Conservation (phyloP, 2,797 vertebrate species). For the Chaetodon trifasciatus region DNA sequence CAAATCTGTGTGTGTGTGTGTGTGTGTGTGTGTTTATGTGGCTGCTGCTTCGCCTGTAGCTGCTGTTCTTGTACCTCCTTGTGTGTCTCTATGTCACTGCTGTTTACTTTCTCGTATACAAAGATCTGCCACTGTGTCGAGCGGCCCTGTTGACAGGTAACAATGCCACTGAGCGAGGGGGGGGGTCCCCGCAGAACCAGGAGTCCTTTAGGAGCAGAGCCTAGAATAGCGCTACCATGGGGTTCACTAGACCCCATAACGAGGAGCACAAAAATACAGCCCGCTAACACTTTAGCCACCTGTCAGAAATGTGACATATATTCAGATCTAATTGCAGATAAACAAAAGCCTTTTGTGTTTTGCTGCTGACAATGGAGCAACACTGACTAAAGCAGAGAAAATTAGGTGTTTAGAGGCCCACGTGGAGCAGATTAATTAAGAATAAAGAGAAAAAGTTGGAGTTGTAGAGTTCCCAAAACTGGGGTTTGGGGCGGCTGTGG, state of each 20-base stretch:
- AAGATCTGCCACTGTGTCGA: conserved; percentile 74
- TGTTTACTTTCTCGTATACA: conserved; percentile 78
- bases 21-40: conserved; percentile 33
- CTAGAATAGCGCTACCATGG: conserved; percentile 65
- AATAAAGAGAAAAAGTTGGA: conserved; percentile 49
- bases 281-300: conserved; percentile 51
- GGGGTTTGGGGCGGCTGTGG: no score
- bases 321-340: conserved; percentile 64
- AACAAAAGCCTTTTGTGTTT: conserved; percentile 62
- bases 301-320: conserved; percentile 55
- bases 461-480: not conserved
- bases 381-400: conserved; percentile 57
- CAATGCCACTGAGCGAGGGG: conserved; percentile 74
- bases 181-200: conserved; percentile 68
- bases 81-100: conserved; percentile 68
- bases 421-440: conserved; percentile 50
- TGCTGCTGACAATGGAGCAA: conserved; percentile 40
- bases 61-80: conserved; percentile 64
- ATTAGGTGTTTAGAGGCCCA: conserved; percentile 51
- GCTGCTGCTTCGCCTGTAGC: conserved; percentile 48
- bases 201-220: conserved; percentile 72
- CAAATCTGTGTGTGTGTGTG: not conserved
- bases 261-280: conserved; percentile 52
- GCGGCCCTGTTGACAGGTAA: conserved; percentile 80
- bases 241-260: conserved; percentile 59